Evolutionary conservation across 2,113 vertebrate genomes (phyloP).

Genomic region (Cricetomys ansorgei): DNA sequence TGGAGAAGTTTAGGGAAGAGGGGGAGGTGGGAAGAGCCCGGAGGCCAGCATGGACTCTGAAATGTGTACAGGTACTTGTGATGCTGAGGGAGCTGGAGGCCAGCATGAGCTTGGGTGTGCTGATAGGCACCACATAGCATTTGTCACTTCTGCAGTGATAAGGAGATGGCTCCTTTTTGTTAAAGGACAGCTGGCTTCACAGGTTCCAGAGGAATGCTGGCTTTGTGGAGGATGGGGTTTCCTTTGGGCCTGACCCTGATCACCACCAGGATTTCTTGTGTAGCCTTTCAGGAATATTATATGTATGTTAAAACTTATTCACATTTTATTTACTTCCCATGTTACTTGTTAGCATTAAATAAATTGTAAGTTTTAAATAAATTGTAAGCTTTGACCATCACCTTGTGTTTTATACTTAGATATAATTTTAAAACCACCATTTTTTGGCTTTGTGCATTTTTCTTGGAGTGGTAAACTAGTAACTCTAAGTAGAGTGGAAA

Average conservation of each 20-base stretch:
- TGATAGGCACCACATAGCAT: not conserved
- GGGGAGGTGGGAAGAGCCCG: not conserved
- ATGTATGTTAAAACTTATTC: not conserved
- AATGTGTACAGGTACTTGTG: not conserved
- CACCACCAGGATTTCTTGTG: not conserved
- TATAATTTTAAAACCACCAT: slow-evolving; percentile 13
- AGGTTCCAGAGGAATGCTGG: not conserved
- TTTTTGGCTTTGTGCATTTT: slow-evolving; percentile 33
- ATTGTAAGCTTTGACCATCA: not conserved
- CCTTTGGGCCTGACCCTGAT: not conserved
- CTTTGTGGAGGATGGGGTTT: not conserved
- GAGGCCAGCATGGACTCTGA: not conserved
- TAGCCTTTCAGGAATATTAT: not conserved
- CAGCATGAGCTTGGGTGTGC: not conserved
- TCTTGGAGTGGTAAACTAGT: not conserved
- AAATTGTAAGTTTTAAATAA: not conserved
- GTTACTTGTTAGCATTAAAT: not conserved
- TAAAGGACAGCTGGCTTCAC: not conserved
- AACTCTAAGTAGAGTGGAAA: not conserved
- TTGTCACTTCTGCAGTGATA: not conserved
- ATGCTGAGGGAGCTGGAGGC: not conserved
- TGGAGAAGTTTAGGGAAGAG: not conserved
- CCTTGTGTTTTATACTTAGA: slow-evolving; percentile 17
- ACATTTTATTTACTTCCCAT: not conserved
- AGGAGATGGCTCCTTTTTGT: not conserved